Evolutionary conservation across 1,140 invertebrate genomes (phyloP).

Genomic region (Argopecten irradians): DNA sequence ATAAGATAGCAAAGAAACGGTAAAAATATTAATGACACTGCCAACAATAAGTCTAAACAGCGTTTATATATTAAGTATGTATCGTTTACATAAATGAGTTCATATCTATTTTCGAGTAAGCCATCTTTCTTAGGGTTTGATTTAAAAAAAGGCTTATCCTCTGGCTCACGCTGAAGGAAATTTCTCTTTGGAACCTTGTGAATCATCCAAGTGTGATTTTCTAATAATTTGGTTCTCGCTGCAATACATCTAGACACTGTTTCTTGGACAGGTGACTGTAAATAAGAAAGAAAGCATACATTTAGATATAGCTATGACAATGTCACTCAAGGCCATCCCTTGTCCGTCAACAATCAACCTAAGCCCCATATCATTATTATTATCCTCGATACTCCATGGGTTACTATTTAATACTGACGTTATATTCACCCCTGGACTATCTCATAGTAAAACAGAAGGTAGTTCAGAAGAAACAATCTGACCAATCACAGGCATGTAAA

Average conservation of each 20-base stretch:
- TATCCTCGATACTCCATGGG: no score
- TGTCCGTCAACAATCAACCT: no score
- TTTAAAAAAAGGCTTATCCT: neutral
- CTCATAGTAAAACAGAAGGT: no score
- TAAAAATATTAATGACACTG: neutral
- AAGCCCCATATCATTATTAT: no score
- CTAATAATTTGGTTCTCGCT: neutral
- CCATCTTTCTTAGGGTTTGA: neutral
- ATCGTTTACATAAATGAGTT: neutral
- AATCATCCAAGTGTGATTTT: neutral
- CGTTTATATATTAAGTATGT: neutral
- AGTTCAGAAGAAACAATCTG: no score
- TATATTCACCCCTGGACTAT: no score
- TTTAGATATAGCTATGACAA: no score
- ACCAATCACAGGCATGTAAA: no score
- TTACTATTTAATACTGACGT: no score
- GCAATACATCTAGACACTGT: neutral
- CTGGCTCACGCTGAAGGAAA: neutral
- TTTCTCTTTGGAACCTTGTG: neutral
- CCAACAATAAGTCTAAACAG: neutral
- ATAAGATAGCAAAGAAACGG: neutral
- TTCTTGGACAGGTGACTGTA: neutral
- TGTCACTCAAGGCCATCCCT: no score
- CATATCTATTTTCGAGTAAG: neutral
- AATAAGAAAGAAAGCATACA: neutral